phyloP scores from a whole-genome alignment of 2,888 invertebrate species.

The Dasysyrphus tricinctus region DNA sequence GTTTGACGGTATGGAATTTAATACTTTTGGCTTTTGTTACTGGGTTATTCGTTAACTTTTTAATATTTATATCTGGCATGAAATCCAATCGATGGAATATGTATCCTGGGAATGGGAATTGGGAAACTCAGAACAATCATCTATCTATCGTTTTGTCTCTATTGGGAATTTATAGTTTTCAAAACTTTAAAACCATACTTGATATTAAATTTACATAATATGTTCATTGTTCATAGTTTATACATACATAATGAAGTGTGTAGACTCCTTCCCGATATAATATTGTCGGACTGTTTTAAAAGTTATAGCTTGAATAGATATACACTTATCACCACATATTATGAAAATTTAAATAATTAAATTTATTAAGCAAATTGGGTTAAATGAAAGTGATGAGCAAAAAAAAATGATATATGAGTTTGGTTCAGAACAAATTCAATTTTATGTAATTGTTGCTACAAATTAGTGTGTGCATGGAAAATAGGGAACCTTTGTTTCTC shows the following conservation, averaged over 20 bases:
- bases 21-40: slow-evolving; percentile 26
- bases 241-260: no score
- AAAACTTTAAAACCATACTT: background rate
- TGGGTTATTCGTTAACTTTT: slow-evolving; percentile 15
- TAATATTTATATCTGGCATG: background rate
- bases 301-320: no score
- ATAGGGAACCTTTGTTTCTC: background rate
- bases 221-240: no score
- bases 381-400: background rate
- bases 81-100: background rate
- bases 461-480: background rate
- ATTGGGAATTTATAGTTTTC: background rate
- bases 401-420: background rate
- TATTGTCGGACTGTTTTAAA: background rate
- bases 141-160: background rate
- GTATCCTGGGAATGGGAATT: background rate
- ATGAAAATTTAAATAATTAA: background rate
- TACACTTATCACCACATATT: background rate
- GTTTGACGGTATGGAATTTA: slow-evolving; percentile 24
- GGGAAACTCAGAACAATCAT: background rate
- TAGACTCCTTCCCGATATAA: background rate
- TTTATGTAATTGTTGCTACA: background rate
- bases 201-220: background rate
- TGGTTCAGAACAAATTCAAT: background rate
- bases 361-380: background rate